Evolutionary conservation across 2,113 vertebrate genomes (phyloP).

Genomic region (Geococcyx californianus): DNA sequence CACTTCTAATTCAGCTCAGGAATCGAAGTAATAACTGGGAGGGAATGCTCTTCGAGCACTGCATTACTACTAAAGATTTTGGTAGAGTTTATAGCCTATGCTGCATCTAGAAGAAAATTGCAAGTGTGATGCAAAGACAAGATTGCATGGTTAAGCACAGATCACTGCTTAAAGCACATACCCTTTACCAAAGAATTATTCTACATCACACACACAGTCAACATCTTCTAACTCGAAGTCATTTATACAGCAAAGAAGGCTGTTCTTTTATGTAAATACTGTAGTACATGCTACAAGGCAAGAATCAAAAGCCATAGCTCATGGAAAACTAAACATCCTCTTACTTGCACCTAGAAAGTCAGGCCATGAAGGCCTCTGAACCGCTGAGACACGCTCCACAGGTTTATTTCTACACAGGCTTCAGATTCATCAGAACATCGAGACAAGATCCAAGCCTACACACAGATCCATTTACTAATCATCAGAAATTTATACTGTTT

Average conservation of each 20-base stretch:
- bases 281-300: background rate
- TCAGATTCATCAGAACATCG: fast-evolving
- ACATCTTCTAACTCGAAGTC: background rate
- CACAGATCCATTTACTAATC: background rate
- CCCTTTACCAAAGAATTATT: background rate
- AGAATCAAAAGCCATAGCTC: background rate
- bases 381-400: background rate
- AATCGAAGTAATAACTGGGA: background rate
- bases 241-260: background rate
- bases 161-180: background rate
- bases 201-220: background rate
- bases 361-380: background rate
- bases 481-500: background rate
- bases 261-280: background rate
- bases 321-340: background rate
- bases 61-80: background rate
- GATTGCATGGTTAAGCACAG: background rate
- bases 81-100: background rate
- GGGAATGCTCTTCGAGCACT: background rate
- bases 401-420: background rate
- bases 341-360: background rate
- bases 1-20: background rate
- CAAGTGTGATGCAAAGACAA: background rate
- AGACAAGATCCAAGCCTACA: background rate
- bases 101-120: background rate